These are phyloP conservation scores for Tuberolachnus salignus DNA, from an alignment of 2,888 invertebrate species.

Conservation along the genomic window DNA sequence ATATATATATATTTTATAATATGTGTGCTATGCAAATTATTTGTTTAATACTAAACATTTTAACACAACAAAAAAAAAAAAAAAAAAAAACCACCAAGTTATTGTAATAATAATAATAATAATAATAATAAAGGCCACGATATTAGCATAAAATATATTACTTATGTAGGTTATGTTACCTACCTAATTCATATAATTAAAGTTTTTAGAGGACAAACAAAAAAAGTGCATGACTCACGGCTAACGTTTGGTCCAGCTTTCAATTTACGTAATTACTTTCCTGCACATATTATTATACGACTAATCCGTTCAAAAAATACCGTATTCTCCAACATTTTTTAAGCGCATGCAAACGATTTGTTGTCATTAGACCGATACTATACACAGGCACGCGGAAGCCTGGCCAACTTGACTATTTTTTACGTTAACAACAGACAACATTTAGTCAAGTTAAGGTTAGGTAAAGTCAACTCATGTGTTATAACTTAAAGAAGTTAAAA, in stretches of 20 bases:
- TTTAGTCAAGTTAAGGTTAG: too few relatives aligned
- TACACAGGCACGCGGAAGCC: too few relatives aligned
- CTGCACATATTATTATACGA: too few relatives aligned
- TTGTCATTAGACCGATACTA: too few relatives aligned
- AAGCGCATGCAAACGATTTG: conserved; percentile 11
- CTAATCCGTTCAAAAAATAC: conserved; percentile 14
- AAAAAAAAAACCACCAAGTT: too few relatives aligned
- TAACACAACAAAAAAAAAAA: neutral
- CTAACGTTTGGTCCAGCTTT: neutral
- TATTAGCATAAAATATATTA: neutral
- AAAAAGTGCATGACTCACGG: neutral
- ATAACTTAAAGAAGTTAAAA: too few relatives aligned
- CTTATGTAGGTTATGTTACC: neutral
- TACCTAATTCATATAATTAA: neutral
- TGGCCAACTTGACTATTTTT: too few relatives aligned
- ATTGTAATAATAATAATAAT: neutral
- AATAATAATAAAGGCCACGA: conserved; percentile 1
- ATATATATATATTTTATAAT: too few relatives aligned
- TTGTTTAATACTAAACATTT: too few relatives aligned
- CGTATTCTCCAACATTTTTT: conserved; percentile 17
- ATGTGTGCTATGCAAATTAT: too few relatives aligned
- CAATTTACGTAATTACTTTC: conserved; percentile 29
- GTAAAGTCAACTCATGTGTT: too few relatives aligned
- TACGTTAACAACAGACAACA: too few relatives aligned
- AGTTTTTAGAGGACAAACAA: neutral